Conservation (phyloP, 2,888 invertebrate genomes). For the Yponomeuta cagnagella region DNA sequence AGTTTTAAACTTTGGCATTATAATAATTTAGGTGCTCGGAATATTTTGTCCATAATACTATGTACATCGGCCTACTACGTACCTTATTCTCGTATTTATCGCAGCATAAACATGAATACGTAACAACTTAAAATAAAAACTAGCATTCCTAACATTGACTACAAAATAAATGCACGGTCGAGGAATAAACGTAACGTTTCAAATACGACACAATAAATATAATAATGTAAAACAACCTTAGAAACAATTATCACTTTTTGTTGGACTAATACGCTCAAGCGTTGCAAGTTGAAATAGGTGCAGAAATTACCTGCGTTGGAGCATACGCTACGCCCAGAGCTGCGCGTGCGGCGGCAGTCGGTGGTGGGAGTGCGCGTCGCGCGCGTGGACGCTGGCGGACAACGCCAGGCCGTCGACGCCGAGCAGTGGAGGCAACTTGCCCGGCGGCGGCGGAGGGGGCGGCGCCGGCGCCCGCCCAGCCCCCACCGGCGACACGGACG, state of each 20-base stretch:
- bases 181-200: slow-evolving; percentile 27
- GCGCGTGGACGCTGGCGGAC: slow-evolving; percentile 58
- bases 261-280: slow-evolving; percentile 75
- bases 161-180: slow-evolving; percentile 53
- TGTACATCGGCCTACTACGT: slow-evolving; percentile 21
- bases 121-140: slow-evolving; percentile 14
- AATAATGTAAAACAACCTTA: slow-evolving; percentile 49
- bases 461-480: slow-evolving; percentile 76
- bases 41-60: slow-evolving; percentile 12
- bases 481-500: slow-evolving; percentile 76
- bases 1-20: slow-evolving; percentile 73
- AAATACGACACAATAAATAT: slow-evolving; percentile 53
- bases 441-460: slow-evolving; percentile 77
- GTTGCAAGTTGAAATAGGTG: slow-evolving; percentile 47
- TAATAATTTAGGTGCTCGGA: slow-evolving; percentile 46
- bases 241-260: slow-evolving; percentile 64
- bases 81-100: slow-evolving; percentile 51
- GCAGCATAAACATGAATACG: slow-evolving; percentile 47
- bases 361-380: slow-evolving; percentile 61
- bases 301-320: slow-evolving; percentile 78
- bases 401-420: slow-evolving; percentile 65
- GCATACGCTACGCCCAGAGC: slow-evolving; percentile 87
- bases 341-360: slow-evolving; percentile 80
- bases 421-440: slow-evolving; percentile 78
- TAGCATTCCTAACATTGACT: slow-evolving; percentile 12